Percentiles rank a stretch among this genome's conserved stretches.
Conservation (phyloP, 2,797 vertebrate genomes). For the Petrocephalus sullivani region DNA sequence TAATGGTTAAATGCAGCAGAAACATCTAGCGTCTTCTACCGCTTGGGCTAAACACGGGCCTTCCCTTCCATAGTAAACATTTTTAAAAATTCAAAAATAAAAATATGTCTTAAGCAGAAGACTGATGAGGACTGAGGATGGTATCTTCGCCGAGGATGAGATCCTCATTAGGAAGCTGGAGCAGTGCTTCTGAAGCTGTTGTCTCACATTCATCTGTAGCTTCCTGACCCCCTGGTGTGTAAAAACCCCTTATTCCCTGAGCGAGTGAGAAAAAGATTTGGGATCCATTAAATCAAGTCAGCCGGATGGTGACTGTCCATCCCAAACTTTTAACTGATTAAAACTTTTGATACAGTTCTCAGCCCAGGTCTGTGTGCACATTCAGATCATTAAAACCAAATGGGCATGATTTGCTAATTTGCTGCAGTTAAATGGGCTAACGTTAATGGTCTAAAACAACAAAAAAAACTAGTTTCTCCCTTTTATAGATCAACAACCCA, state of each 20-base stretch:
- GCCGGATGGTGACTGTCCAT: neutral
- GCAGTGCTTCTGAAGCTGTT: neutral
- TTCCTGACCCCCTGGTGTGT: neutral
- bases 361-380: neutral
- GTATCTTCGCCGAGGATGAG: neutral
- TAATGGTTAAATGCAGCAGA: neutral
- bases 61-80: neutral
- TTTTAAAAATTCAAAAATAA: neutral
- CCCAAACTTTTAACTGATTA: neutral
- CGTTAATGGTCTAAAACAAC: neutral
- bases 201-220: neutral
- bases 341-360: neutral
- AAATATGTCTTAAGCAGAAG: neutral
- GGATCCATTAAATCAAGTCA: neutral
- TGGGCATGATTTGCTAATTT: neutral
- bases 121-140: neutral
- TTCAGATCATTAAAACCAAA: neutral
- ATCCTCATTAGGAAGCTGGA: neutral
- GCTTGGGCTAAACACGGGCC: neutral
- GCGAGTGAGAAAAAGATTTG: neutral
- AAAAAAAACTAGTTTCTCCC: neutral
- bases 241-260: neutral
- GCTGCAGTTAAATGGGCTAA: neutral
- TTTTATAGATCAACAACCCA: neutral
- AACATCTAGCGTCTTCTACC: neutral